Percentiles rank a stretch among this genome's conserved stretches.
These are phyloP conservation scores for Encarsia formosa DNA, from an alignment of 2,888 invertebrate species.

Conservation along the genomic window DNA sequence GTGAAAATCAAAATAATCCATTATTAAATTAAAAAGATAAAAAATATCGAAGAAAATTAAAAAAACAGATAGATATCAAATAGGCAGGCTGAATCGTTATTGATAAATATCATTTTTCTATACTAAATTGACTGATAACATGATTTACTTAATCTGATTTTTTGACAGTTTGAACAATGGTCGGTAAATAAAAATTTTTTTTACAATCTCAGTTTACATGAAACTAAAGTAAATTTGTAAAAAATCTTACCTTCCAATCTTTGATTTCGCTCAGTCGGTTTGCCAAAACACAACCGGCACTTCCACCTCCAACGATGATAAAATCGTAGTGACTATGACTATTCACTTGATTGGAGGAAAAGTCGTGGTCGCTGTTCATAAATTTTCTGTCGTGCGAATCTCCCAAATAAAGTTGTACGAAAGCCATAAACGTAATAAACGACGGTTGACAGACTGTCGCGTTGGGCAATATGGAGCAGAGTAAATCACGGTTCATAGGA, in stretches of 20 bases:
- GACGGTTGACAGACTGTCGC: constrained; percentile 1
- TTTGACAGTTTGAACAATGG: too few relatives aligned
- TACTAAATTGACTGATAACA: too few relatives aligned
- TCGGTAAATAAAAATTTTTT: too few relatives aligned
- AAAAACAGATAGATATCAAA: too few relatives aligned
- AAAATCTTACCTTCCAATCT: constrained; percentile 5
- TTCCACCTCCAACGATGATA: constrained; percentile 9
- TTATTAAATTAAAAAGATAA: too few relatives aligned
- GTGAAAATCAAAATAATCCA: too few relatives aligned
- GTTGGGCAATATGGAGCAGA: not conserved
- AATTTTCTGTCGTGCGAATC: not conserved
- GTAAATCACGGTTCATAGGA: not conserved
- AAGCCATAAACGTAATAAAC: constrained; percentile 6
- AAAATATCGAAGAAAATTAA: too few relatives aligned
- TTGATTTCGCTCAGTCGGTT: constrained; percentile 6
- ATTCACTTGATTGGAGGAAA: not conserved
- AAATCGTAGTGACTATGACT: constrained; percentile 1
- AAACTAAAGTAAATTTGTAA: too few relatives aligned
- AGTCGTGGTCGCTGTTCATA: not conserved
- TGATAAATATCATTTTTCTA: too few relatives aligned
- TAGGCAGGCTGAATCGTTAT: too few relatives aligned
- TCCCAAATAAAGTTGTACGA: constrained; percentile 1
- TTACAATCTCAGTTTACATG: too few relatives aligned
- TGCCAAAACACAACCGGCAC: constrained; percentile 8
- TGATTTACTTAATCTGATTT: too few relatives aligned